Evolutionary conservation across 1,140 invertebrate genomes (phyloP).

Genomic region (Pissodes strobi): DNA sequence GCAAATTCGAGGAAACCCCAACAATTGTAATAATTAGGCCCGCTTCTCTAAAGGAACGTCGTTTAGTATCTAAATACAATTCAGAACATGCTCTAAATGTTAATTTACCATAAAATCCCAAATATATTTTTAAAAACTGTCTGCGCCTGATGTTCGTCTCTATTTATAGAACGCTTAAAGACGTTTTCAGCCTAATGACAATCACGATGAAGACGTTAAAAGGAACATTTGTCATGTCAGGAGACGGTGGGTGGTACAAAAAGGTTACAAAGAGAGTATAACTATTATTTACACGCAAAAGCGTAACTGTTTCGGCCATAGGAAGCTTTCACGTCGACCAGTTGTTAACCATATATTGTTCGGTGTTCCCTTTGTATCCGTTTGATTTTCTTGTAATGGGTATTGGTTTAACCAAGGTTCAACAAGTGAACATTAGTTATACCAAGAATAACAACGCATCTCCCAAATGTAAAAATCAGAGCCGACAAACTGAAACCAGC

Average conservation of each 20-base stretch:
- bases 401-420: too few relatives aligned
- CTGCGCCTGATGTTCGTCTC: not conserved
- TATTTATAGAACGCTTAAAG: conserved; percentile 28
- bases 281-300: conserved; percentile 40
- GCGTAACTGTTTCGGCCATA: conserved; percentile 24
- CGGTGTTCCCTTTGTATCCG: too few relatives aligned
- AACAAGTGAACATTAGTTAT: too few relatives aligned
- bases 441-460: too few relatives aligned
- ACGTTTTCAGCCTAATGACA: conserved; percentile 27
- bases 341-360: conserved; percentile 36
- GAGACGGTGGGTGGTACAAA: conserved; percentile 46
- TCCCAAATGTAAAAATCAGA: too few relatives aligned
- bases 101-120: conserved; percentile 24
- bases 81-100: conserved; percentile 20
- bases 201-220: conserved; percentile 47
- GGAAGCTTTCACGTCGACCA: conserved; percentile 20
- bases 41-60: conserved; percentile 12
- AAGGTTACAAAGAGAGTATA: conserved; percentile 40
- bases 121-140: conserved; percentile 8
- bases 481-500: too few relatives aligned
- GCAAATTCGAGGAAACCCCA: not conserved
- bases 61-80: conserved; percentile 19
- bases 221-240: conserved; percentile 50
- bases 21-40: conserved; percentile 17
- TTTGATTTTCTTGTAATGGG: too few relatives aligned